Conservation (phyloP, 2,888 invertebrate genomes). For the Protonemura montana region DNA sequence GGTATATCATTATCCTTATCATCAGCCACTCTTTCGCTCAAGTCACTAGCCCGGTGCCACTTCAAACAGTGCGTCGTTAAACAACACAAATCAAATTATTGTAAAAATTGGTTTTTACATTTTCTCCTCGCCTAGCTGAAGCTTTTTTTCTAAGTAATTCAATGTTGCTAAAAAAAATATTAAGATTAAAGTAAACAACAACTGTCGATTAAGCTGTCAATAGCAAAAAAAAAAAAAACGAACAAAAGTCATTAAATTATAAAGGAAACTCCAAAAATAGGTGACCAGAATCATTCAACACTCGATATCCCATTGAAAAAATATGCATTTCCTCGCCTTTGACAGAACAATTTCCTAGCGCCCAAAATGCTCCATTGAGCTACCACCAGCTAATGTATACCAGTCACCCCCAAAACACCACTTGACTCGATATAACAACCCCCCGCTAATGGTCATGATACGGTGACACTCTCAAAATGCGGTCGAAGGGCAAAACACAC, state of each 20-base stretch:
- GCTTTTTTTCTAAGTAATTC: too few species aligned
- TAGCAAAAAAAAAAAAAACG: not conserved
- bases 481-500: not conserved
- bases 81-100: too few species aligned
- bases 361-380: not conserved
- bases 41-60: too few species aligned
- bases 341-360: constrained; percentile 26
- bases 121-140: too few species aligned
- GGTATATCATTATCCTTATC: too few species aligned
- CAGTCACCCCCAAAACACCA: not conserved
- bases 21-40: too few species aligned
- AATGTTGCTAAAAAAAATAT: too few species aligned
- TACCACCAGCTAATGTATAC: constrained; percentile 1
- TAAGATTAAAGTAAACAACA: too few species aligned
- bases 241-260: not conserved
- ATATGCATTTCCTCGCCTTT: not conserved
- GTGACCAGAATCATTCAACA: not conserved
- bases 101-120: too few species aligned
- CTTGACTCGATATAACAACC: not conserved
- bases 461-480: constrained; percentile 12
- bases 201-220: not conserved
- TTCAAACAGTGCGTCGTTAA: too few species aligned
- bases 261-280: not conserved
- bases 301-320: not conserved
- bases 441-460: not conserved